A percentile compares a stretch with the other conserved stretches of the same genome.
Conservation (phyloP, 2,888 invertebrate species). For the Watsonalla binaria region DNA sequence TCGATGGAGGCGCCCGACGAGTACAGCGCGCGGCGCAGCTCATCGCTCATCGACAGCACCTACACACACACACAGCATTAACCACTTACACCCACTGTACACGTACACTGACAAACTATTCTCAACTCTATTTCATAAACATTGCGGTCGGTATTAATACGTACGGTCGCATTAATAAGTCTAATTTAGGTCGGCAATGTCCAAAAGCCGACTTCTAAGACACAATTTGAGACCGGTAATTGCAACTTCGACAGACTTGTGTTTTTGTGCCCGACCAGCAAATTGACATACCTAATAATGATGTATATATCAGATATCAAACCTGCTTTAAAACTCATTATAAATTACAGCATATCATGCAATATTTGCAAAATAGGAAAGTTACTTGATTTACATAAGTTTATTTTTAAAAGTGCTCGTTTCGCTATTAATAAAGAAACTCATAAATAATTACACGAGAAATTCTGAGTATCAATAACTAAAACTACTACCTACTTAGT, state of each 20-base stretch:
- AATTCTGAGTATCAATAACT: too few relatives aligned
- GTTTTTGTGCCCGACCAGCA: not conserved
- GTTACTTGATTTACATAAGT: not conserved
- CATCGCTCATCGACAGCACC: conserved; percentile 96
- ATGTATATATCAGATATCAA: too few relatives aligned
- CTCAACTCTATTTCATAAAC: not conserved
- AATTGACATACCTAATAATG: not conserved
- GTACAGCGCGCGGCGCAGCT: conserved; percentile 89
- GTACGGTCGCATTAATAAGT: not conserved
- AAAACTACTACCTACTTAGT: too few relatives aligned
- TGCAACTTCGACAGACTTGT: not conserved
- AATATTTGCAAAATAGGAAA: not conserved
- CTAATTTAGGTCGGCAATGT: not conserved
- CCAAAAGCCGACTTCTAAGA: not conserved
- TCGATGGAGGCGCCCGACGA: conserved; percentile 88
- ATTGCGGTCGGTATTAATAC: not conserved
- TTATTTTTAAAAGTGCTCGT: not conserved
- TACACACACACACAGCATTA: conserved; percentile 38
- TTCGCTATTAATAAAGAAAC: too few relatives aligned
- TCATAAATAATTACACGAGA: too few relatives aligned
- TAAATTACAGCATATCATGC: not conserved
- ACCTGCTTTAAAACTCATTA: not conserved
- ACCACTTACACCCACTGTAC: conserved; percentile 4
- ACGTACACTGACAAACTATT: not conserved
- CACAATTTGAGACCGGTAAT: not conserved